Base-by-base conservation (phyloP, 2,888 invertebrate species). In the Cistogaster globosa region DNA sequence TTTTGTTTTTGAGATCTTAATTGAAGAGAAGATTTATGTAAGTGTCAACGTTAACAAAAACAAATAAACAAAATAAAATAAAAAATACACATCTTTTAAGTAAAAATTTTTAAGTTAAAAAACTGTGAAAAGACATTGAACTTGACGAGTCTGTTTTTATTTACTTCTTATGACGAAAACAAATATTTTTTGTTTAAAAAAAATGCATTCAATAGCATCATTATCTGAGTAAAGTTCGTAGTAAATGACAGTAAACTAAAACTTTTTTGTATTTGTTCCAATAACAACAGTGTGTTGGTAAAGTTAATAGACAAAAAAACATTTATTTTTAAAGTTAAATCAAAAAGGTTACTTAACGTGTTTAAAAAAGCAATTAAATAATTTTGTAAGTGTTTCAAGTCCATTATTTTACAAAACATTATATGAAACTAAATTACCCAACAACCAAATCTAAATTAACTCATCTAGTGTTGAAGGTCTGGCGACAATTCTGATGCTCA, bases 111-210 rank as follows among this genome's bases (percentile, higher is more conserved):
- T 42, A 62, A 55, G 78, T 63, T 69, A 42, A 62, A 68, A 51
- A 81, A 60, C 72, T 67, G 71, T 20, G n/a, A 76, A 58, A 71
- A 79, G 79, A 75, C 83, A 84, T 84, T 84, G 83, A 84, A 84
- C 83, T 84, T 84, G 83, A 75, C 57, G 65, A 69, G 75, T 79
- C 18, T 32, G 42, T 80, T 62, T 60, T 26, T 22, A 36, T 48
- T 57, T n/a, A 12, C 18, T 48, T 48, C 1, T 58, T 74, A 42
- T 7, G 11, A 5, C 8, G 16, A 62, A 62, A 74, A 62, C 22
- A 74, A 53, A 72, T 42, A 42, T n/a, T 74, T 62, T 26, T 62
- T 18, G n/a, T 36, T 22, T 38, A 20, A 12, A 2, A 36, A 53
- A 72, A 42, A 9, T 51, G 14, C 36, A 38, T 58, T 36, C 22